A percentile compares a stretch with the other conserved stretches of the same genome.
These are phyloP conservation scores for Hylyphantes graminicola DNA, from an alignment of 1,140 invertebrate genomes.

Conservation along the genomic window DNA sequence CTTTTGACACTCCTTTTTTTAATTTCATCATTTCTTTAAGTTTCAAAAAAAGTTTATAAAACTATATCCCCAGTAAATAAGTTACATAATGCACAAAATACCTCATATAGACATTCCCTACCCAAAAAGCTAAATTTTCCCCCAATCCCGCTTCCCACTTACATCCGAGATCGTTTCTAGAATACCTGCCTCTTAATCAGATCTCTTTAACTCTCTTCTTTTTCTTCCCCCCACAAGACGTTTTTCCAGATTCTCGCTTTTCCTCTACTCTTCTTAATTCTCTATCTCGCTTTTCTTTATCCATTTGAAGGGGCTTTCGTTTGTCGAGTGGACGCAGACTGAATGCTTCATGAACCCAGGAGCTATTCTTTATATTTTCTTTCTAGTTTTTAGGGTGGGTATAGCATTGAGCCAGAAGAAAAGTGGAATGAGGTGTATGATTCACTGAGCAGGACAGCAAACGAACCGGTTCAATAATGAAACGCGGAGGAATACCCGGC, in stretches of 20 bases:
- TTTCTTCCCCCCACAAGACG: background rate
- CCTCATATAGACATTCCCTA: background rate
- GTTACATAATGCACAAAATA: background rate
- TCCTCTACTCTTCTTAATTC: conserved; percentile 29
- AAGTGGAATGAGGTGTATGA: no score
- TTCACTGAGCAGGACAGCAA: no score
- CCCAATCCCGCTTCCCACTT: background rate
- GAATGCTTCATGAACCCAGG: conserved; percentile 22
- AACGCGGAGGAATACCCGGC: no score
- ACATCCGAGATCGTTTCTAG: background rate
- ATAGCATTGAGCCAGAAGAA: no score
- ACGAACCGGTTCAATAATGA: no score
- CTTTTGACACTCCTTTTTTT: no score
- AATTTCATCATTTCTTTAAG: no score
- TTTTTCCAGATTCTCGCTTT: conserved; percentile 21
- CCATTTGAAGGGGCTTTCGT: conserved; percentile 8
- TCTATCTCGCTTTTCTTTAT: conserved; percentile 1
- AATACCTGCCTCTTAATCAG: conserved; percentile 45
- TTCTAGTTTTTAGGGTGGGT: background rate
- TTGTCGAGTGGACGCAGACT: background rate
- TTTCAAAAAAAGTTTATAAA: no score
- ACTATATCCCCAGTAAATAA: background rate
- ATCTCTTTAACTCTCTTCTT: conserved; percentile 22
- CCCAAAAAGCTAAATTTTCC: background rate
- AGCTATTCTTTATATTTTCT: background rate